Evolutionary conservation across 2,113 vertebrate genomes (phyloP).

Genomic region (Daphoenositta chrysoptera): DNA sequence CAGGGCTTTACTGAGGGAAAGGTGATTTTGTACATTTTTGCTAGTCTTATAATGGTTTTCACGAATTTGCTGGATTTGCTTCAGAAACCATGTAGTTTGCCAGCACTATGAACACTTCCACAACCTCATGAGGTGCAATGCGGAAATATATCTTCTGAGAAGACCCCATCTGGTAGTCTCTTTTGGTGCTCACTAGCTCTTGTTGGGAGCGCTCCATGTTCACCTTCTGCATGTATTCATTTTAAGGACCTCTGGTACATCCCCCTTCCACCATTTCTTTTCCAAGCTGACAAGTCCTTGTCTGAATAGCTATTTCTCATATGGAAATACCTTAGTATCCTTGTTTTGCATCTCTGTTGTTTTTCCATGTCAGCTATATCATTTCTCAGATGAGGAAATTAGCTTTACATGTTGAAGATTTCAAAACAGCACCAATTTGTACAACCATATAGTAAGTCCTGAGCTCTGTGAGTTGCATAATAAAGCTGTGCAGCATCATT

Average conservation of each 20-base stretch:
- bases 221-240: rapidly evolving
- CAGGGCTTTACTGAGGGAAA: not conserved
- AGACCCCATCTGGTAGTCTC: not conserved
- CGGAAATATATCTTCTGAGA: not conserved
- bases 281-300: not conserved
- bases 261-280: not conserved
- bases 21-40: not conserved
- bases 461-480: not conserved
- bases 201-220: rapidly evolving
- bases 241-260: not conserved
- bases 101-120: not conserved
- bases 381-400: not conserved
- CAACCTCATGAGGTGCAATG: not conserved
- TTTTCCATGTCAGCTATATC: not conserved
- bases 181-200: not conserved
- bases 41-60: not conserved
- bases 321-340: not conserved
- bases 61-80: not conserved
- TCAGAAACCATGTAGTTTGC: not conserved
- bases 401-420: not conserved
- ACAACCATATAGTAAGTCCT: not conserved
- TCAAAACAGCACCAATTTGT: not conserved
- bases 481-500: not conserved
- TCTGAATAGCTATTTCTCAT: not conserved
- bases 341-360: not conserved